Percentiles rank a stretch among this genome's conserved stretches.
These are phyloP conservation scores for Drosophila carrolli DNA, from an alignment of 1,140 invertebrate genomes.

Conservation along the genomic window DNA sequence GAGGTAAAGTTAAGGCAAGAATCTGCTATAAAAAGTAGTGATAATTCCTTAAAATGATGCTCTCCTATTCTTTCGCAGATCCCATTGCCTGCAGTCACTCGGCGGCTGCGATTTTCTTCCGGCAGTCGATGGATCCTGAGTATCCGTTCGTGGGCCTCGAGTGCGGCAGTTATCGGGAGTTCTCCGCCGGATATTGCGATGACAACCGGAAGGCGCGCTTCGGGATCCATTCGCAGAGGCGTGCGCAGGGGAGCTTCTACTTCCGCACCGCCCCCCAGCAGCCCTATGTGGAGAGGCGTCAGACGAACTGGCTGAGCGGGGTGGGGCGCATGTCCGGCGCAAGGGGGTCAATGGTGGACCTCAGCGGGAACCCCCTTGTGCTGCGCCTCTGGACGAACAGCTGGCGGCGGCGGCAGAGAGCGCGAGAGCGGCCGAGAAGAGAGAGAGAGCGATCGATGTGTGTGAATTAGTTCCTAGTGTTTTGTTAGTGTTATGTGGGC, in stretches of 20 bases:
- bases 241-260: slow-evolving; percentile 65
- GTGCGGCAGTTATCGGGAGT: slow-evolving; percentile 88
- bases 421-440: not conserved
- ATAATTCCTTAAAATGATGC: not conserved
- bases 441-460: slow-evolving; percentile 1
- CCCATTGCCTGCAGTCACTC: slow-evolving; percentile 91
- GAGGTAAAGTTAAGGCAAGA: too few species aligned
- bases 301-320: slow-evolving; percentile 2
- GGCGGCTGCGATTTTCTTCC: slow-evolving; percentile 88
- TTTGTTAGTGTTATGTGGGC: slow-evolving; percentile 22
- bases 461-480: slow-evolving; percentile 15
- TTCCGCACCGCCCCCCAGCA: slow-evolving; percentile 63
- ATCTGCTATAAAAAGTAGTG: too few species aligned
- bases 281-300: slow-evolving; percentile 68
- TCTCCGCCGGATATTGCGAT: slow-evolving; percentile 81
- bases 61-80: slow-evolving; percentile 38
- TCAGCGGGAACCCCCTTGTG: not conserved
- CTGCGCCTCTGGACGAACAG: slow-evolving; percentile 29
- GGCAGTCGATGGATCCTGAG: slow-evolving; percentile 87
- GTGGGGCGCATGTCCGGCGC: slow-evolving; percentile 17
- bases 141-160: slow-evolving; percentile 86
- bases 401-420: slow-evolving; percentile 18
- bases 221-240: slow-evolving; percentile 72
- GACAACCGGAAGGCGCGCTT: slow-evolving; percentile 67
- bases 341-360: not conserved